phyloP scores from a whole-genome alignment of 1,140 invertebrate genomes.

The Philotrypesis tridentata region DNA sequence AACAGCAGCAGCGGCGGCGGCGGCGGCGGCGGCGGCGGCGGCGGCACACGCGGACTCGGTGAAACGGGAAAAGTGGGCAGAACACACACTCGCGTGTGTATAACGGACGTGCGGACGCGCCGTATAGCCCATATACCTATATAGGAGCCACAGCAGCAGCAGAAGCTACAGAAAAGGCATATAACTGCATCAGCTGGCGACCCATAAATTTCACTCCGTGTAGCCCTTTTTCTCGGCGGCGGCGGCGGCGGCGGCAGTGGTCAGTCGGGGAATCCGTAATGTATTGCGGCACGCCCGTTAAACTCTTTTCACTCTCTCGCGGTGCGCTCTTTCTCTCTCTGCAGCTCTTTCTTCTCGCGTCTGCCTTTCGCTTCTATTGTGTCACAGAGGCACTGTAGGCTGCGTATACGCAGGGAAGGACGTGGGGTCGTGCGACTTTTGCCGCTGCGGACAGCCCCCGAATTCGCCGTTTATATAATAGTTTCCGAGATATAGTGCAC shows the following conservation, averaged over 20 bases:
- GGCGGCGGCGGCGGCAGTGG: not conserved
- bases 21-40: too few relatives aligned
- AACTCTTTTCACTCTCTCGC: slow-evolving; percentile 3
- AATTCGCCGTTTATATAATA: too few relatives aligned
- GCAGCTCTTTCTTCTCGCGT: not conserved
- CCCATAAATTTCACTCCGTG: slow-evolving; percentile 7
- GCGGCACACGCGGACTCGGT: not conserved
- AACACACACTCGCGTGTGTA: not conserved
- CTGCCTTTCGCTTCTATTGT: not conserved
- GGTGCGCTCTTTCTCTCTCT: not conserved
- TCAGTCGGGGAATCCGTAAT: not conserved
- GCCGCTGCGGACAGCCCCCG: too few relatives aligned
- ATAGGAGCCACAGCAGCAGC: not conserved
- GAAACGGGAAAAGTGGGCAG: not conserved
- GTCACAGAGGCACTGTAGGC: too few relatives aligned
- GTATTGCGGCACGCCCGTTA: slow-evolving; percentile 9
- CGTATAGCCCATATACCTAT: too few relatives aligned
- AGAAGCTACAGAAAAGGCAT: not conserved
- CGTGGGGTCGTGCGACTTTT: not conserved
- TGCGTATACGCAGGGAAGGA: too few relatives aligned
- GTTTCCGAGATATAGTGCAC: too few relatives aligned
- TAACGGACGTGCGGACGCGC: too few relatives aligned
- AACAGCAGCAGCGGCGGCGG: too few relatives aligned
- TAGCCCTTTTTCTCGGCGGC: not conserved
- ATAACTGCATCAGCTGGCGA: slow-evolving; percentile 10